Conservation (phyloP, 2,797 vertebrate species). For the Notolabrus celidotus region DNA sequence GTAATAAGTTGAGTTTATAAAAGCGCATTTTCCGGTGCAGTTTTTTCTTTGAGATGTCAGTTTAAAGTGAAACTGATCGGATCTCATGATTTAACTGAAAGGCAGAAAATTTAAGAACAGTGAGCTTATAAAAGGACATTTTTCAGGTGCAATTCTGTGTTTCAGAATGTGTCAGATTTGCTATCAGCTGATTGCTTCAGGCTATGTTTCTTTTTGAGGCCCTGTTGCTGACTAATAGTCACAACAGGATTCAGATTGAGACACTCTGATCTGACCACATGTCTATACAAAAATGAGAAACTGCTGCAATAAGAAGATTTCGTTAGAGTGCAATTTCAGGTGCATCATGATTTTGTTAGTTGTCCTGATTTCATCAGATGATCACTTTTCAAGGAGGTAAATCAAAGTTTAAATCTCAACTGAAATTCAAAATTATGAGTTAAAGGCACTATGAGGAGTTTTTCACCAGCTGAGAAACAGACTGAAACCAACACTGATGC, state of each 20-base stretch:
- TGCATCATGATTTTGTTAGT: too few species aligned
- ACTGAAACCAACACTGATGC: too few species aligned
- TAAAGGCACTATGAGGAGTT: too few species aligned
- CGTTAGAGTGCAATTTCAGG: too few species aligned
- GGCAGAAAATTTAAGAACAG: conserved; percentile 37
- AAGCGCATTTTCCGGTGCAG: neutral
- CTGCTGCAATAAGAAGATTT: too few species aligned
- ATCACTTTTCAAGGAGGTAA: too few species aligned
- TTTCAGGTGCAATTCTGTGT: neutral
- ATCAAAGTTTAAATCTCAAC: too few species aligned
- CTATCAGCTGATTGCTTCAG: neutral
- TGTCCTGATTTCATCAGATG: too few species aligned
- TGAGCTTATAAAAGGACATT: neutral
- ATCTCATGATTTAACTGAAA: conserved; percentile 11
- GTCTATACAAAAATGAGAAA: neutral
- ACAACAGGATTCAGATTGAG: neutral
- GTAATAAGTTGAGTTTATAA: neutral
- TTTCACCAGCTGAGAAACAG: too few species aligned
- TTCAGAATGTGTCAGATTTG: neutral
- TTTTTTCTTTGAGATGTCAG: neutral
- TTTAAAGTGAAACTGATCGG: neutral
- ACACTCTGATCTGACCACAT: neutral
- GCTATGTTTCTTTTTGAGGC: neutral
- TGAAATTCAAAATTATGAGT: too few species aligned
- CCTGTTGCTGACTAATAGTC: too few species aligned